A percentile compares a stretch with the other conserved stretches of the same genome.
phyloP scores from a whole-genome alignment of 2,888 invertebrate species.

The Cyrtodaria siliqua region DNA sequence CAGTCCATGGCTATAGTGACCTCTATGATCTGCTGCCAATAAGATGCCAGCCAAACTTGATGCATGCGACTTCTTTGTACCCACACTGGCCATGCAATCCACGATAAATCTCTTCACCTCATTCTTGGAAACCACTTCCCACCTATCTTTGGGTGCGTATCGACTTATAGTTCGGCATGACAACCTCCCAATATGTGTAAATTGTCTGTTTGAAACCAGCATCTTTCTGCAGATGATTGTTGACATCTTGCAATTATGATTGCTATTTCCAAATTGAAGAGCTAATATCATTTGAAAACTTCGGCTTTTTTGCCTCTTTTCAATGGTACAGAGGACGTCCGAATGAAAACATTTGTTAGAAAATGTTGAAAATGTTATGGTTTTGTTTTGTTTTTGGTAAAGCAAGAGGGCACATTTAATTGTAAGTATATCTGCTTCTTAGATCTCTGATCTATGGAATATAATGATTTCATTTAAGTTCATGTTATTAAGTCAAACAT shows the following conservation, averaged over 20 bases:
- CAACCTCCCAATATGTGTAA: constrained; percentile 9
- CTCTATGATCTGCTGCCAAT: constrained; percentile 92
- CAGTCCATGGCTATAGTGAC: constrained; percentile 95
- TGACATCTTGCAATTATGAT: constrained; percentile 17
- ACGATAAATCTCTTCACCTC: constrained; percentile 84
- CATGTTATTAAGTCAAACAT: no score
- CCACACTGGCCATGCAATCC: constrained; percentile 89
- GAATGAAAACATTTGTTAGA: constrained; percentile 22
- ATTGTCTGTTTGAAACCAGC: background rate
- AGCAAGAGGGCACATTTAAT: no score
- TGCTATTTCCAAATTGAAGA: constrained; percentile 28
- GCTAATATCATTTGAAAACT: constrained; percentile 29
- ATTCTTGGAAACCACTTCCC: constrained; percentile 65
- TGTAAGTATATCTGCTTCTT: no score
- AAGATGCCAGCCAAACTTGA: constrained; percentile 90
- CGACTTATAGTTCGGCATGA: constrained; percentile 22
- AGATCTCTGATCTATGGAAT: no score
- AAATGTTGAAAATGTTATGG: no score
- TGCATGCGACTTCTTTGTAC: constrained; percentile 89
- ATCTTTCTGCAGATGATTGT: constrained; percentile 27
- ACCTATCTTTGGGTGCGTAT: constrained; percentile 44
- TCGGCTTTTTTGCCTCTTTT: constrained; percentile 10
- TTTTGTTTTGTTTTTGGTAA: no score
- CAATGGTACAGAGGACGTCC: constrained; percentile 21
- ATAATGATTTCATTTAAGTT: no score